Base-by-base conservation (phyloP, 2,113 vertebrate genomes). In the Hucho hucho region DNA sequence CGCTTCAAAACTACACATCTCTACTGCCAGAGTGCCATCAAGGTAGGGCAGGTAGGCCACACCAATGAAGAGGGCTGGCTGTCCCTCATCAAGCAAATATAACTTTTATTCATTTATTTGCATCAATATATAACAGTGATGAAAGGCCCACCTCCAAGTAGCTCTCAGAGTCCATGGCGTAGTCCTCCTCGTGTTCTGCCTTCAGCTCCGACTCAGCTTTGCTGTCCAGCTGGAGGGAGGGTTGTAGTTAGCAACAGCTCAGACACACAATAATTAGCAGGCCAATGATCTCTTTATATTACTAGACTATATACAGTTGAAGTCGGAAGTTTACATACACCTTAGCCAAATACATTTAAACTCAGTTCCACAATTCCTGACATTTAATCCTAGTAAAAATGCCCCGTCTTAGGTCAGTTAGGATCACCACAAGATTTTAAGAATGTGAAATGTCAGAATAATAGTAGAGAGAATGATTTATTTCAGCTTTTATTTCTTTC, bases 91-190 rank as follows among this genome's bases (percentile, higher is more conserved):
- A 1, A 43, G 0, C 1, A 53, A 20, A 1, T 18, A 4, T 24
- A 61, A 46, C 3, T 1, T 18, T 2, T 13, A 11, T 5, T 64
- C 5, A 53, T 53, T 53, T 13, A 53, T 53, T 53, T 4, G 3
- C 11, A 75, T 32, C 0, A 18, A 6, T 43, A 3, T 24, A 1
- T 4, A 49, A 6, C 5, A 18, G 3, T 9, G 6, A 9, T 2
- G 3, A 46, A 37, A 66, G 9, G 11, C 76, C 79, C 81, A 98
- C 98, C 96, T 99, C 98, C 76, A 97, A 67, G 83, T 94, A 95
- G 88, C 94, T 95, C 89, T 99, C 97, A 0, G 96, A 96, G 74
- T 96, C 93, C 95, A 98, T 89, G 3, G 97, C 97, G 0, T 98
- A 98, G 24, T 92, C 88, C 0, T 93, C 95, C 18, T 96, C 95